phyloP scores from a whole-genome alignment of 53 echinoderm and acorn worm species.

The Astropecten irregularis region DNA sequence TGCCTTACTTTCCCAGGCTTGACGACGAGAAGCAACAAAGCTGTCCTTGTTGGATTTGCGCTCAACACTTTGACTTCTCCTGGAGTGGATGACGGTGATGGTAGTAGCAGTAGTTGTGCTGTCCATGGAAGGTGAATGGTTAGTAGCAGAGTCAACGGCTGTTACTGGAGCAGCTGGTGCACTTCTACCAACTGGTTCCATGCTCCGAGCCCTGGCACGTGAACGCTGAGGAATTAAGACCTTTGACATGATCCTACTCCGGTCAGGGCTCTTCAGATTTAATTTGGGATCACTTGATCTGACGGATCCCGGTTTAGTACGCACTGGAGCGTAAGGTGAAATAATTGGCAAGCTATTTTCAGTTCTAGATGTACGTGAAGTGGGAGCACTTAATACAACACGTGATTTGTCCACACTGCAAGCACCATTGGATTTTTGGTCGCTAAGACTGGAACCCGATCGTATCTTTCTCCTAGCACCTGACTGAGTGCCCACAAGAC shows the following conservation, averaged over 20 bases:
- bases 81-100: slow-evolving; percentile 2
- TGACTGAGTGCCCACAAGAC: slow-evolving; percentile 9
- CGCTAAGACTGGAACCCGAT: not conserved
- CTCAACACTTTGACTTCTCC: slow-evolving; percentile 42
- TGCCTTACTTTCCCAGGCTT: slow-evolving; percentile 70
- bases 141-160: not conserved
- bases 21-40: slow-evolving; percentile 66
- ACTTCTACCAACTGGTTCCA: slow-evolving; percentile 44
- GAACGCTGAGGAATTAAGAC: slow-evolving; percentile 5
- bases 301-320: slow-evolving; percentile 20
- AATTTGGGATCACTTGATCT: slow-evolving; percentile 31
- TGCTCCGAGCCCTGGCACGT: slow-evolving; percentile 16
- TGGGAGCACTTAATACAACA: slow-evolving; percentile 23
- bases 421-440: slow-evolving; percentile 17
- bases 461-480: slow-evolving; percentile 38
- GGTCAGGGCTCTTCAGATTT: slow-evolving; percentile 45
- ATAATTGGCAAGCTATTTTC: slow-evolving; percentile 37
- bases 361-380: not conserved
- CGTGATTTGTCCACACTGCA: slow-evolving; percentile 20
- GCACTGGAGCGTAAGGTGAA: slow-evolving; percentile 37
- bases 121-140: not conserved
- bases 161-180: not conserved
- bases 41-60: slow-evolving; percentile 57
- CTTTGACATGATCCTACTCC: slow-evolving; percentile 25
- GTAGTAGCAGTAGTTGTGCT: not conserved